Evolutionary conservation across 2,113 vertebrate species (phyloP).

Genomic region (Tupaia chinensis): DNA sequence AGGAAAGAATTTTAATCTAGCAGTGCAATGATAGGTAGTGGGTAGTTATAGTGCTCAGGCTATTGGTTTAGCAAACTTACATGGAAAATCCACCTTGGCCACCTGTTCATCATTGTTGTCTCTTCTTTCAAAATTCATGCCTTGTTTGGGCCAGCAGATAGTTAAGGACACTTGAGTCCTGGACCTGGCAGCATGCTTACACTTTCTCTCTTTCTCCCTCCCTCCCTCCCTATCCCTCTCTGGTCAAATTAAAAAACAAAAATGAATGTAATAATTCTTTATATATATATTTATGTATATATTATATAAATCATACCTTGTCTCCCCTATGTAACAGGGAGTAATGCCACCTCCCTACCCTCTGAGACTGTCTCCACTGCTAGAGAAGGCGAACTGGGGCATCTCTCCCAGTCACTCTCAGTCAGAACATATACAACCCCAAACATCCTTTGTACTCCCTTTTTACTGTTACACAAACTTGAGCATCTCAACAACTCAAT

Average conservation of each 20-base stretch:
- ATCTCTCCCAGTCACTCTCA: neutral
- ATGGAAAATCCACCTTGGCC: neutral
- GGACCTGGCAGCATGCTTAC: too few relatives aligned
- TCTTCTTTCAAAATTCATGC: neutral
- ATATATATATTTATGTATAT: too few relatives aligned
- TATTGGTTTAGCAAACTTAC: rapidly evolving
- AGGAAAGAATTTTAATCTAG: neutral
- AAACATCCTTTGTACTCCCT: neutral
- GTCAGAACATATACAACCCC: neutral
- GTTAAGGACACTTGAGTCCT: too few relatives aligned
- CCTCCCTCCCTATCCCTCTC: too few relatives aligned
- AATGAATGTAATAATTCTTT: too few relatives aligned
- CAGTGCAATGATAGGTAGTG: neutral
- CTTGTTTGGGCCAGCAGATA: too few relatives aligned
- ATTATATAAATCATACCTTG: too few relatives aligned
- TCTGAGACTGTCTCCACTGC: neutral
- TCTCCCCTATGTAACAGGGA: neutral
- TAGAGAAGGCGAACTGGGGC: neutral
- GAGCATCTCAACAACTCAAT: neutral
- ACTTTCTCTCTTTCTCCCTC: too few relatives aligned
- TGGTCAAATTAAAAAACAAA: too few relatives aligned
- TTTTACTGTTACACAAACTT: neutral
- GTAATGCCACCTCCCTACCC: neutral
- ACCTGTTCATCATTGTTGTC: neutral
- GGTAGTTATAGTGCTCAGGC: neutral